Conservation (phyloP, 2,797 vertebrate genomes). For the Odontamblyopus rebecca region DNA sequence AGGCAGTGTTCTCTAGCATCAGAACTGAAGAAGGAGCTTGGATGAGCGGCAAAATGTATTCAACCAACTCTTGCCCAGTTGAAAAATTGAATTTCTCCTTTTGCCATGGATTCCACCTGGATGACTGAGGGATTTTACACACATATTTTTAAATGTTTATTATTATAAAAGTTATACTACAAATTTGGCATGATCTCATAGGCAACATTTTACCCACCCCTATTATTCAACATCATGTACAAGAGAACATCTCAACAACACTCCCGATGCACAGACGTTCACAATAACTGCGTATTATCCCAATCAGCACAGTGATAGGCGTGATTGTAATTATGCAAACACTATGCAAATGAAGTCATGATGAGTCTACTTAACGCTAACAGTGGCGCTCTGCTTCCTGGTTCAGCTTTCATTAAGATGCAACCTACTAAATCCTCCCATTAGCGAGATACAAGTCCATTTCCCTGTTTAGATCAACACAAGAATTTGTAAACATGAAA, state of each 20-base stretch:
- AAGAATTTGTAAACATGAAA: slow-evolving; percentile 47
- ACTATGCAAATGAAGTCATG: slow-evolving; percentile 55
- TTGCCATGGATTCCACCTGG: no score
- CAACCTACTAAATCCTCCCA: slow-evolving; percentile 21
- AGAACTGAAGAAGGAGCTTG: no score
- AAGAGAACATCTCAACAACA: neutral
- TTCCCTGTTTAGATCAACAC: slow-evolving; percentile 51
- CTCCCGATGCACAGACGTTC: slow-evolving; percentile 4
- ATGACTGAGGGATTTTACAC: no score
- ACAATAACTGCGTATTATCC: slow-evolving; percentile 29
- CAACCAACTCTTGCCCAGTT: no score
- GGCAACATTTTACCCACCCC: neutral
- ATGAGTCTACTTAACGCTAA: slow-evolving; percentile 39
- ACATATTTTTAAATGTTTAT: no score
- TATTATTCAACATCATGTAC: slow-evolving; percentile 22
- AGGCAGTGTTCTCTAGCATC: no score
- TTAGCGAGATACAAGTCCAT: slow-evolving; percentile 24
- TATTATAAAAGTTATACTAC: neutral
- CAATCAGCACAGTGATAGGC: slow-evolving; percentile 33
- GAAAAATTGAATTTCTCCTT: no score
- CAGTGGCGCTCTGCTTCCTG: slow-evolving; percentile 29
- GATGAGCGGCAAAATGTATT: no score
- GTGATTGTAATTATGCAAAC: slow-evolving; percentile 52
- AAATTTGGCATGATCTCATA: neutral
- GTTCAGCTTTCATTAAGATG: slow-evolving; percentile 30